Evolutionary conservation across 2,797 vertebrate genomes (phyloP).

Genomic region (Bothrops alternatus): DNA sequence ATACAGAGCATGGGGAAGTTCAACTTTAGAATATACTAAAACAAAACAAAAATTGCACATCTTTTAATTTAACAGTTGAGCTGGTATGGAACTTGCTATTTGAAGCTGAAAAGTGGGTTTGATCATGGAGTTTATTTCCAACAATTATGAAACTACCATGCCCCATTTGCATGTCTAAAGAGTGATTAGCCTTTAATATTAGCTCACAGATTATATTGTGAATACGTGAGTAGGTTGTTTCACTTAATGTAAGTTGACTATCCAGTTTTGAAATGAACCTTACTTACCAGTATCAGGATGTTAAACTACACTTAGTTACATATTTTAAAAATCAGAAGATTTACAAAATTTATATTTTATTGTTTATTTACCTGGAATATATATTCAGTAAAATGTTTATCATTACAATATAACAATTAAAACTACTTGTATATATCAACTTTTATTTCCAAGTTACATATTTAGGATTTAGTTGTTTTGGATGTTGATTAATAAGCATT

Average conservation of each 20-base stretch:
- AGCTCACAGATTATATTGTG: conserved; percentile 67
- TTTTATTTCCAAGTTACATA: background rate
- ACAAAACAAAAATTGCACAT: background rate
- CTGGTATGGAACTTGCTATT: background rate
- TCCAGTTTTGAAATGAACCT: conserved; percentile 18
- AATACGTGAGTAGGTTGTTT: conserved; percentile 62
- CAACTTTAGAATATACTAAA: background rate
- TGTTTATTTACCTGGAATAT: background rate
- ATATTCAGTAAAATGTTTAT: background rate
- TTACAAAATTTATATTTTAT: background rate
- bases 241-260: conserved; percentile 43
- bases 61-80: background rate
- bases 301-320: background rate
- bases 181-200: conserved; percentile 57
- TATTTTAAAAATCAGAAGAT: background rate
- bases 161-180: background rate
- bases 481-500: background rate
- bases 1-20: background rate
- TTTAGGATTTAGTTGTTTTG: background rate
- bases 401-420: background rate
- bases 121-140: background rate
- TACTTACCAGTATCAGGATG: background rate
- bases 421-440: background rate
- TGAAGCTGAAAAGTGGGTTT: background rate
- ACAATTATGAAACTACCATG: background rate